Evolutionary conservation across 2,888 invertebrate genomes (phyloP), one percentile per base, ranked within the genome.

Genomic region (Morpho deidamia): DNA sequence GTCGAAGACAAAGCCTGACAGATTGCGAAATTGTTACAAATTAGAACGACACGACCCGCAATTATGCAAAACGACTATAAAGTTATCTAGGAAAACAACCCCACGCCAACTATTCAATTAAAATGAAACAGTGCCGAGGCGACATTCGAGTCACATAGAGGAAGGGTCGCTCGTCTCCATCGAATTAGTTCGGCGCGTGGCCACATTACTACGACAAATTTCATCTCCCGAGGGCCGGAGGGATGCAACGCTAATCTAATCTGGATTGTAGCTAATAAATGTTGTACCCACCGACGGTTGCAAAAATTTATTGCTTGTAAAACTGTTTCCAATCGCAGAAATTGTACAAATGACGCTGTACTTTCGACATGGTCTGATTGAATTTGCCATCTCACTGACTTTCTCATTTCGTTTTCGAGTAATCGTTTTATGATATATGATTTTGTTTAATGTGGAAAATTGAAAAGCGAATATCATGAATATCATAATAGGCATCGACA

Each of bases 181-280:
- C 80, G 83, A 88, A 88, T 88, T 87, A 87, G 81, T 77, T 71
- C 74, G 83, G 82, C 87, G 87, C 89, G 89, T 88, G 89, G 86
- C 88, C 78, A 79, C 84, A 87, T 88, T 86, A 88, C 83, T 77
- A 76, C 81, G 85, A 87, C 87, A 86, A 85, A 86, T 83, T 84
- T 74, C 76, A 69, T 67, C 78, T 83, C 83, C 82, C 82, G 58
- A 62, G 84, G 82, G 85, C 62, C 66, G 64, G 59, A 71, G 81
- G 80, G 87, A 86, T 87, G 87, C 87, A 87, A 83, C 79, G 76
- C 84, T 87, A 86, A 89, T 88, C 88, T 88, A 88, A 89, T 89
- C 87, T 78, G 81, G 83, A 83, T 84, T 84, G 86, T 76, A 87
- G 82, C 85, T 88, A 88, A 89, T 89, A 89, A 89, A 89, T 89